Evolutionary conservation across 2,888 invertebrate genomes (phyloP), one percentile per base, ranked within the genome.

Genomic region (Heteropelma amictum): DNA sequence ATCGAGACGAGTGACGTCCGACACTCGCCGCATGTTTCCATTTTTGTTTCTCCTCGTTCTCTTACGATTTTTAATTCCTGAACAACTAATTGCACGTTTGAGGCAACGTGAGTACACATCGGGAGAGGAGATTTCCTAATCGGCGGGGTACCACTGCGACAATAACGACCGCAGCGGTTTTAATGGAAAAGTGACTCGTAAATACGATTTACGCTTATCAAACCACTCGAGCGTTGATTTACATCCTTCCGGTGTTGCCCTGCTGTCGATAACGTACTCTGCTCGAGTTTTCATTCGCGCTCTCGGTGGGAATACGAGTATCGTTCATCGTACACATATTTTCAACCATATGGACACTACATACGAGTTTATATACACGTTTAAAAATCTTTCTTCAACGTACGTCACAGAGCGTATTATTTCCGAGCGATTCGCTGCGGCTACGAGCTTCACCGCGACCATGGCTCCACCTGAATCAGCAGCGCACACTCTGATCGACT

Each of bases 141-240:
- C n/a, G n/a, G n/a, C 21, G n/a, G 17, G 23, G 1, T 12, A 21
- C 58, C 28, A 40, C 23, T 0, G 53, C 21, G 23, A 33, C 21
- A 54, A 63, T 47, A 67, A 47, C 23, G 26, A 35, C 8, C 3
- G 26, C 14, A 53, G 45, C 23, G 54, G 49, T 47, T 54, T 40
- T 23, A 17, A 47, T 38, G 63, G 35, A 45, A 58, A 35, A 42
- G 40, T 45, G n/a, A n/a, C 54, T 42, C 67, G 71, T 63, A 26
- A 67, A 65, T 23, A 56, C 51, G 8, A 28, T 28, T 42, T 67
- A 56, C 64, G 72, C 76, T 76, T 76, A 72, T 76, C 76, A 30
- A 68, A 45, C 28, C 68, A 33, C 51, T 71, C 42, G 26, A 63
- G 17, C 28, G 35, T 42, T 72, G 72, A 76, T 76, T 76, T 72